Base-by-base conservation (phyloP, 2,113 vertebrate species). In the Myiopsitta monachus region DNA sequence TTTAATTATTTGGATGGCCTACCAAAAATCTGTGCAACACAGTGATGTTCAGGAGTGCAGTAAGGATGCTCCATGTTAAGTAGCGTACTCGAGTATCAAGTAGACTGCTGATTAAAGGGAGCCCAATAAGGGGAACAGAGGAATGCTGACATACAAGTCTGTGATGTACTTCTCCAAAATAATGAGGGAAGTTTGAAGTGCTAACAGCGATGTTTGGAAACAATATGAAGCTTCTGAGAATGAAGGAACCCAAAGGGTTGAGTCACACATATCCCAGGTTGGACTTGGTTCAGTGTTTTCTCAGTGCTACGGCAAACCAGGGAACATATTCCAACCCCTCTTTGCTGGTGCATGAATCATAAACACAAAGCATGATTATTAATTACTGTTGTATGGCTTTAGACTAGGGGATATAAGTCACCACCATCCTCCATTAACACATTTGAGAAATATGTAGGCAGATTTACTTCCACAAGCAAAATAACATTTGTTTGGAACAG, bases 401-500 rank as follows among this genome's bases (percentile, higher is more conserved):
- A 69, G 75, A 63, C 64, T n/a, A 14, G 22, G 19, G 36, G 36
- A 18, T 5, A 9, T 47, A 39, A 66, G 18, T 74, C 46, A 55
- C 64, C 67, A 31, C 51, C 46, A 30, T 43, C 55, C 28, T 90
- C 39, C 61, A 5, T 51, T 39, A 83, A 38, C 8, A 2, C 28
- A 14, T 26, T 87, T 41, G 43, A 93, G 57, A 88, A 92, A 57
- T 75, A 54, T 1, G 90, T 92, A 44, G 95, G 86, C 47, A 87
- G 76, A 86, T 83, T 47, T 74, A 23, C 73, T 92, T 89, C 84
- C 84, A 82, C 67, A 79, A 87, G 52, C 52, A 92, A 89, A 95
- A 91, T 73, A 95, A 82, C 77, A 78, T 89, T 93, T 94, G 92
- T 88, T 96, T 83, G 83, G 30, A 83, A 57, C 73, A 90, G 81